These are phyloP conservation scores for Callionymus lyra DNA, from an alignment of 2,113 vertebrate species.

Conservation along the genomic window DNA sequence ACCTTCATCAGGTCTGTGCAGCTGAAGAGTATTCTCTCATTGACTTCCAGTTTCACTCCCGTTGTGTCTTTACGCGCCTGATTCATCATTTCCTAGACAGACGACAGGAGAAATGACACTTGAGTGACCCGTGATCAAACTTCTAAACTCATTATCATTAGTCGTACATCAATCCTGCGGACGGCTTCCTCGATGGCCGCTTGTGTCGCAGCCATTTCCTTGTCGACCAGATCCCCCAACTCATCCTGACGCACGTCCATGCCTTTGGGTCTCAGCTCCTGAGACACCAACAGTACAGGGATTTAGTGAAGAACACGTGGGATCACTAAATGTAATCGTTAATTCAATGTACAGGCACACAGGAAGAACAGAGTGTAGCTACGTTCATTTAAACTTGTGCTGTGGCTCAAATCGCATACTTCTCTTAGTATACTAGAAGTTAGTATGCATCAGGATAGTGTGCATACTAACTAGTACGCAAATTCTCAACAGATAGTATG, in stretches of 20 bases:
- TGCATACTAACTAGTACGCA: too few relatives aligned
- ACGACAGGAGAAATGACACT: neutral
- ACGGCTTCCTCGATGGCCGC: slow-evolving; percentile 90
- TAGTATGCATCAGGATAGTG: too few relatives aligned
- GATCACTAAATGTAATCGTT: too few relatives aligned
- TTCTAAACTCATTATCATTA: neutral
- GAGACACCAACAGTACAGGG: too few relatives aligned
- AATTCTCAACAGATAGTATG: too few relatives aligned
- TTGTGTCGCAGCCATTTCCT: slow-evolving; percentile 91
- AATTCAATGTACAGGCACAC: too few relatives aligned
- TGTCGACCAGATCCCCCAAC: slow-evolving; percentile 91
- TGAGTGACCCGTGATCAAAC: neutral
- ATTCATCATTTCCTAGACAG: slow-evolving; percentile 89
- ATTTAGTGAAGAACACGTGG: too few relatives aligned
- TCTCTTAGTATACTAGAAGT: too few relatives aligned
- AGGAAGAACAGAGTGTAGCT: too few relatives aligned
- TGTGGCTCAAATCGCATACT: too few relatives aligned
- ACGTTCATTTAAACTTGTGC: too few relatives aligned
- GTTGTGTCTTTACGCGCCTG: slow-evolving; percentile 82
- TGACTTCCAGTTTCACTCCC: slow-evolving; percentile 90
- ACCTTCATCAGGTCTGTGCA: slow-evolving; percentile 98
- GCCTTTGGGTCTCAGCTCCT: slow-evolving; percentile 89
- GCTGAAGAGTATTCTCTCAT: slow-evolving; percentile 87
- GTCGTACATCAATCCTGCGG: slow-evolving; percentile 83
- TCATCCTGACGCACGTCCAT: slow-evolving; percentile 87